Percentiles rank a stretch among this genome's conserved stretches.
These are phyloP conservation scores for Acrossocheilus fasciatus DNA, from an alignment of 2,797 vertebrate genomes.

Conservation along the genomic window DNA sequence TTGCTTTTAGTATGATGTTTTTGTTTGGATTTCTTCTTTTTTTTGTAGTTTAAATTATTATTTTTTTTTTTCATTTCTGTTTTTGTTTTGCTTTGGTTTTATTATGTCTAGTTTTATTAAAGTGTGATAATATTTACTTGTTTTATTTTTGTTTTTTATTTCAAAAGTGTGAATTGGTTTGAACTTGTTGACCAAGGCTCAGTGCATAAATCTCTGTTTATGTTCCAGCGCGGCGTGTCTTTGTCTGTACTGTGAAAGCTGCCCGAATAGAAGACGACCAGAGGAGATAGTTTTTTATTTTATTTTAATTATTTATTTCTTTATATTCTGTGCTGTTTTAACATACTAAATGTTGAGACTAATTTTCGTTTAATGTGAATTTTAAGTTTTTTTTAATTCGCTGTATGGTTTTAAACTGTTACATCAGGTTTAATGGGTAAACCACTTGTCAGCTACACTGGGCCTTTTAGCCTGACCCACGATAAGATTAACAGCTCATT, in stretches of 20 bases:
- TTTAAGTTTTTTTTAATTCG: background rate
- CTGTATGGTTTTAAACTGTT: constrained; percentile 1
- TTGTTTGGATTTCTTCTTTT: background rate
- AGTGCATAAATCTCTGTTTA: background rate
- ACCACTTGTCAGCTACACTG: constrained; percentile 40
- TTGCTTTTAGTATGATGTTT: background rate
- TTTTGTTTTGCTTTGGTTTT: background rate
- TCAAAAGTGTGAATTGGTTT: background rate
- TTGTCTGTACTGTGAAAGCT: constrained; percentile 13
- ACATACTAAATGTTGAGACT: background rate
- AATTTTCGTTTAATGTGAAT: background rate
- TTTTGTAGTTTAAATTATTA: background rate
- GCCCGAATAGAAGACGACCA: constrained; percentile 1
- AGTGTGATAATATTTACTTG: background rate
- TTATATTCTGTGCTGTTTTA: constrained; percentile 10
- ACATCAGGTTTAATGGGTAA: constrained; percentile 9
- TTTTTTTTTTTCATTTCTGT: background rate
- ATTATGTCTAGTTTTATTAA: background rate
- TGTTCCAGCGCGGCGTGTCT: constrained; percentile 31
- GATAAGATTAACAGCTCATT: background rate
- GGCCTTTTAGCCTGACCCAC: background rate
- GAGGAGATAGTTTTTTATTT: background rate
- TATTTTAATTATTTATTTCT: constrained; percentile 17
- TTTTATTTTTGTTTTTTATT: background rate
- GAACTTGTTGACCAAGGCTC: background rate